Evolutionary conservation across 2,797 vertebrate genomes (phyloP).

Genomic region (Phrynocephalus vlangalii): DNA sequence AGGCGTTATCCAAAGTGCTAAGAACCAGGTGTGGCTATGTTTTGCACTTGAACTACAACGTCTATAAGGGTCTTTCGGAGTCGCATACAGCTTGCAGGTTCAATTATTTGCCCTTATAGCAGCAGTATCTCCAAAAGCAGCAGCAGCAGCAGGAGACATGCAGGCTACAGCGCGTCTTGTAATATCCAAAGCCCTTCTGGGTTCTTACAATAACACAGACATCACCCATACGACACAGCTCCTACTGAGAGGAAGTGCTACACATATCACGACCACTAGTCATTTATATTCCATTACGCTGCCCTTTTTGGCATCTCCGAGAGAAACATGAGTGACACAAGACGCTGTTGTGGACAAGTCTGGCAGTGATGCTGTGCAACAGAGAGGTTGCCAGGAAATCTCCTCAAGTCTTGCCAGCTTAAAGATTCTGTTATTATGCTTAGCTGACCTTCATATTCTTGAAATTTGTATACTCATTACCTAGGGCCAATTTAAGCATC

Average conservation of each 20-base stretch:
- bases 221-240: background rate
- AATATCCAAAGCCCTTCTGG: background rate
- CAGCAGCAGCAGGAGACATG: background rate
- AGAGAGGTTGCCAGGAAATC: background rate
- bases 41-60: too few species aligned
- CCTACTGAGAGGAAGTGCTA: background rate
- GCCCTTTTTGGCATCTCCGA: background rate
- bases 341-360: background rate
- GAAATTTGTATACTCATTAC: background rate
- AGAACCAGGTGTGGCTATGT: background rate
- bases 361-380: background rate
- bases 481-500: background rate
- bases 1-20: too few species aligned
- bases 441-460: background rate
- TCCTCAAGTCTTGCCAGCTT: background rate
- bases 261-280: background rate
- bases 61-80: too few species aligned
- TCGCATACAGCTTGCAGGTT: background rate
- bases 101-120: background rate
- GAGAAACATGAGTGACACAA: constrained; percentile 2
- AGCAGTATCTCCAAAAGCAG: background rate
- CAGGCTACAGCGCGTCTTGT: background rate
- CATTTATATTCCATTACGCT: background rate
- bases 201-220: background rate
- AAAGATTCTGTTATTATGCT: background rate